Evolutionary conservation across 1,140 invertebrate genomes (phyloP), one percentile per base, ranked within the genome.

Genomic region (Eufriesea mexicana): DNA sequence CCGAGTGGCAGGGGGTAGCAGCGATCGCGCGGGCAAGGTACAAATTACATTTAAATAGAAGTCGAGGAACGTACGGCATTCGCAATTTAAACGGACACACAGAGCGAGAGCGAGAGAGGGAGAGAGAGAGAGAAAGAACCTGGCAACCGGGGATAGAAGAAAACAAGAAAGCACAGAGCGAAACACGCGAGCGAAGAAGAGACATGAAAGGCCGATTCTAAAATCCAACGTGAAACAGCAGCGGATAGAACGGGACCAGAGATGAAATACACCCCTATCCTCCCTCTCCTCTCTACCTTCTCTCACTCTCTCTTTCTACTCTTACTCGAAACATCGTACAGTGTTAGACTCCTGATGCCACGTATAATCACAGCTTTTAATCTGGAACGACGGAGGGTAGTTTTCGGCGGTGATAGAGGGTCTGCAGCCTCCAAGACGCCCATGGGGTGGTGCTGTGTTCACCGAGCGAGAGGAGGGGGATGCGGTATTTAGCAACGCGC

Each of bases 1-100:
- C 28, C 16, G 14, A 45, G 47, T 16, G 45, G 64, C 71, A 7
- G 64, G 42, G 42, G 10, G 45, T 14, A 61, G 59, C 25, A 82
- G 71, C 51, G 83, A 70, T 78, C 45, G 83, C 62, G 66, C 76
- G 25, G 55, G 83, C 74, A 87, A 87, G 86, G 91, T 91, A 93
- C 92, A 92, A 92, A 93, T 93, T 92, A 92, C 90, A 91, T 93
- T 91, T 91, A 92, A 93, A 92, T 92, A 92, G 92, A 92, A 91
- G 85, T 78, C 89, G 81, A 86, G 90, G 91, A 91, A 93, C 89
- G 92, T 88, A 42, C 45, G 91, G 91, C 76, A 93, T 93, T 92
- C 89, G 92, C 90, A 93, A 92, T 92, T 93, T 93, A 87, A 91
- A 86, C 87, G 78, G 51, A 77, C 84, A 85, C 83, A 77, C 82